Conservation (phyloP, 1,140 invertebrate genomes). For the Lordiphosa clarofinis region DNA sequence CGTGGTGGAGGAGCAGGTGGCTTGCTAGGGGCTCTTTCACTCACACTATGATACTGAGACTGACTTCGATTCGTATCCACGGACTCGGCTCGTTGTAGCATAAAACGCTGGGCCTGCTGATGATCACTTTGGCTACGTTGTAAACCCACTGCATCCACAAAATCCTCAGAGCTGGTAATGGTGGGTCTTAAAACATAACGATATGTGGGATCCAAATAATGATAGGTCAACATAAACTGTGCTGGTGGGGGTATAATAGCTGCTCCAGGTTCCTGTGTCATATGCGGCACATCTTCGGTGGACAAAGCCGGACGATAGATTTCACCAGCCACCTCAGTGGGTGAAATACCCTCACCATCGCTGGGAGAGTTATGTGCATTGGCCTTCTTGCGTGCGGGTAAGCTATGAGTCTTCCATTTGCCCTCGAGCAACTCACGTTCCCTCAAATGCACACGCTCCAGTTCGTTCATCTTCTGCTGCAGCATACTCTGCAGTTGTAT, state of each 20-base stretch:
- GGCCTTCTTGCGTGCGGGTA: slow-evolving; percentile 89
- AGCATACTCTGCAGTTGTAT: slow-evolving; percentile 92
- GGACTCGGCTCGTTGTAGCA: slow-evolving; percentile 59
- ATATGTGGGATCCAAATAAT: slow-evolving; percentile 85
- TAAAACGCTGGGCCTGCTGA: slow-evolving; percentile 40
- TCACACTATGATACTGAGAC: slow-evolving; percentile 48
- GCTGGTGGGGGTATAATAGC: slow-evolving; percentile 80
- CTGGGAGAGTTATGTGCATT: slow-evolving; percentile 82
- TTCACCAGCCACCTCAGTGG: slow-evolving; percentile 70
- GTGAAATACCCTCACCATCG: slow-evolving; percentile 79
- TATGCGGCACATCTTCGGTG: slow-evolving; percentile 85
- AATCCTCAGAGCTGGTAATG: slow-evolving; percentile 79
- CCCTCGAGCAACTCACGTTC: slow-evolving; percentile 91
- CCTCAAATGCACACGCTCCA: slow-evolving; percentile 89
- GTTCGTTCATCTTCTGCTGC: slow-evolving; percentile 91
- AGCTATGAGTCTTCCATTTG: slow-evolving; percentile 92
- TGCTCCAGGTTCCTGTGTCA: slow-evolving; percentile 30
- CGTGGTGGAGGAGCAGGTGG: slow-evolving; percentile 69
- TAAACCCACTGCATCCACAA: slow-evolving; percentile 83
- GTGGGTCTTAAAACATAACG: slow-evolving; percentile 84
- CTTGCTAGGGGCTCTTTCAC: slow-evolving; percentile 22
- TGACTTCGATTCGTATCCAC: slow-evolving; percentile 61
- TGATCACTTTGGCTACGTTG: slow-evolving; percentile 83
- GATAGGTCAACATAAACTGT: slow-evolving; percentile 84
- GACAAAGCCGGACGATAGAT: slow-evolving; percentile 85